phyloP scores from a whole-genome alignment of 2,797 vertebrate genomes.

The Microhierax caerulescens region DNA sequence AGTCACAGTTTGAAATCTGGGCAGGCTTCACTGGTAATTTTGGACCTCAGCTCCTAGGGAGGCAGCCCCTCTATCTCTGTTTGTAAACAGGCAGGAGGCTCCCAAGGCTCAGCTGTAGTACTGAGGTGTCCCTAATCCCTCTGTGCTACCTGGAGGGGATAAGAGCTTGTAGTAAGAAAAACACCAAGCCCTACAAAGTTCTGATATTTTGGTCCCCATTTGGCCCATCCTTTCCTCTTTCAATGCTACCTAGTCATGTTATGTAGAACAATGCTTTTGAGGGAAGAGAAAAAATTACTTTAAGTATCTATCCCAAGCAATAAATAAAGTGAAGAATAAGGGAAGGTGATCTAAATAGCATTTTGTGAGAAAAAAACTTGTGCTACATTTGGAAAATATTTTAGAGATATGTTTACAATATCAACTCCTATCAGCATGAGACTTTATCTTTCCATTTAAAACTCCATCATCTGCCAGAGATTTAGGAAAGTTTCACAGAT shows the following conservation, averaged over 20 bases:
- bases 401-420: neutral
- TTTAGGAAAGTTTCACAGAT: neutral
- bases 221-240: neutral
- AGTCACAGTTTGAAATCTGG: neutral
- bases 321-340: neutral
- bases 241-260: neutral
- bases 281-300: neutral
- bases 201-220: neutral
- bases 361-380: neutral
- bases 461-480: neutral
- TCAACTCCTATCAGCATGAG: neutral
- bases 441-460: neutral
- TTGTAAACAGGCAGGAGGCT: neutral
- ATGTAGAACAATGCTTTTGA: neutral
- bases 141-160: neutral
- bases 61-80: neutral
- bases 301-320: neutral
- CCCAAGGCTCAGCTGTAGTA: neutral
- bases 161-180: neutral
- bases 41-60: neutral
- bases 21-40: neutral
- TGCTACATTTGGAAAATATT: neutral
- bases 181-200: rapidly evolving
- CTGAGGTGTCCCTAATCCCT: neutral
- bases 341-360: neutral